Evolutionary conservation across 2,797 vertebrate species (phyloP).

Genomic region (Hydrophis major): DNA sequence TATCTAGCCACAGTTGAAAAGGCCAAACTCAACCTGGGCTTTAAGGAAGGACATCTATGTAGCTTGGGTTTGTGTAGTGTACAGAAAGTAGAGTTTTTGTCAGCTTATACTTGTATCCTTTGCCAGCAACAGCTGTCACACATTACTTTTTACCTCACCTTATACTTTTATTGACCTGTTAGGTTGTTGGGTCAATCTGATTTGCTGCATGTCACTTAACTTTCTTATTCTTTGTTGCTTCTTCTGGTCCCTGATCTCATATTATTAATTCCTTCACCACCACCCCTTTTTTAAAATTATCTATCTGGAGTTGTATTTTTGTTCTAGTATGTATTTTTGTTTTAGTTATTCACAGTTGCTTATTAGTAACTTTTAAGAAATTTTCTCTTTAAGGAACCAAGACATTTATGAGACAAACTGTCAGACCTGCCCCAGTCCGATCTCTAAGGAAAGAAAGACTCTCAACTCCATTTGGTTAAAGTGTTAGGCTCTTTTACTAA

Average conservation of each 20-base stretch:
- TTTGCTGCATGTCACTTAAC: background rate
- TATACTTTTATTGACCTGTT: background rate
- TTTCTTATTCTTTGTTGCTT: background rate
- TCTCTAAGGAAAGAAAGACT: background rate
- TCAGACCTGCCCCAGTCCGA: background rate
- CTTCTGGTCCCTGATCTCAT: background rate
- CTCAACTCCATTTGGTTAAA: background rate
- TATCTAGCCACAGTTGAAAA: background rate
- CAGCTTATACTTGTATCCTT: background rate
- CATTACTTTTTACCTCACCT: background rate
- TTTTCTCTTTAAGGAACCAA: slow-evolving; percentile 19
- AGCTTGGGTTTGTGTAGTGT: background rate
- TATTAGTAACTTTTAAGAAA: slow-evolving; percentile 48
- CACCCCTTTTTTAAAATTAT: background rate
- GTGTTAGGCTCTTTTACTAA: background rate
- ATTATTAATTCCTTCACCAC: background rate
- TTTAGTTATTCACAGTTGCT: slow-evolving; percentile 45
- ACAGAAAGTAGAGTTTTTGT: background rate
- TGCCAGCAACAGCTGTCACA: background rate
- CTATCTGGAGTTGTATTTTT: background rate
- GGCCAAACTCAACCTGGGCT: background rate
- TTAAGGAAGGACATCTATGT: background rate
- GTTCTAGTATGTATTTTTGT: slow-evolving; percentile 11
- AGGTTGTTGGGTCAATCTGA: background rate
- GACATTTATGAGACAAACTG: background rate